Evolutionary conservation across 2,113 vertebrate genomes (phyloP).

Genomic region (Meriones unguiculatus): DNA sequence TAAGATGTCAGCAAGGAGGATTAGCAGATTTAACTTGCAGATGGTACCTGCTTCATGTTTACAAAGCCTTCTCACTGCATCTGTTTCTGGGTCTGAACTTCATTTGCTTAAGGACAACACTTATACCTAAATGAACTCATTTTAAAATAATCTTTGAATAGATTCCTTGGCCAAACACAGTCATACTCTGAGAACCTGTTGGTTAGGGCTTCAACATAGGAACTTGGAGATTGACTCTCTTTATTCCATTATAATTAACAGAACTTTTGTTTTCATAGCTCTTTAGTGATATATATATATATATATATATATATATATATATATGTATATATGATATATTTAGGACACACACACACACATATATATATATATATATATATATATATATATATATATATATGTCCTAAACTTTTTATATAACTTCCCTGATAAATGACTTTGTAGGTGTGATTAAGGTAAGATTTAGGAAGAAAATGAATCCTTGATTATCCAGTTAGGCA

Average conservation of each 20-base stretch:
- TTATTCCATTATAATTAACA: neutral
- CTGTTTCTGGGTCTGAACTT: neutral
- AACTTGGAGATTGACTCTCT: neutral
- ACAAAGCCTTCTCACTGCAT: too few species aligned
- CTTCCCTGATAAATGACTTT: neutral
- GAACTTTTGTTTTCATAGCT: neutral
- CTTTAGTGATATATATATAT: too few species aligned
- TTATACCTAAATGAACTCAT: neutral
- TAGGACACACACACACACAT: too few species aligned
- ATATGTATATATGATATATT: too few species aligned
- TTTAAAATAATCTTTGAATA: neutral
- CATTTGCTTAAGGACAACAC: neutral
- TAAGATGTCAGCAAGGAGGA: neutral
- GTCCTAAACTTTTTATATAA: neutral
- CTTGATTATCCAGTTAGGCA: neutral
- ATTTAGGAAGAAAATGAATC: neutral
- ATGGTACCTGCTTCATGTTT: neutral
- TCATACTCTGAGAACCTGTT: neutral
- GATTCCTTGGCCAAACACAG: neutral
- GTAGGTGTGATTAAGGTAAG: neutral
- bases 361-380: too few species aligned
- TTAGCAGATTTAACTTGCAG: neutral
- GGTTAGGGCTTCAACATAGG: neutral
- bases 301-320: too few species aligned
- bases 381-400: too few species aligned